Conservation (phyloP, 2,797 vertebrate genomes). For the Pygocentrus nattereri region DNA sequence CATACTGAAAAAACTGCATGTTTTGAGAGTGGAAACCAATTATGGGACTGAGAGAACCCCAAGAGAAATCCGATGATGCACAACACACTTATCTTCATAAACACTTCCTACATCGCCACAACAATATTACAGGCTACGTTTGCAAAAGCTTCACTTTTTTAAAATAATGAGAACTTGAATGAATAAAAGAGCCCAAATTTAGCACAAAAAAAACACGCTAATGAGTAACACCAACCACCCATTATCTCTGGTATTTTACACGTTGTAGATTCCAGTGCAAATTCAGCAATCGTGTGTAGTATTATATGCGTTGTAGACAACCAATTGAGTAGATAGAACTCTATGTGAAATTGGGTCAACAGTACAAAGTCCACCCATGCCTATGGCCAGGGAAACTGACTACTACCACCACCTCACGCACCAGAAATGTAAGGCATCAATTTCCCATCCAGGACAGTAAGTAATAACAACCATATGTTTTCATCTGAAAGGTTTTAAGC, state of each 20-base stretch:
- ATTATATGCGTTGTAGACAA: background rate
- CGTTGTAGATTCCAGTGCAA: background rate
- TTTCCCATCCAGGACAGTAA: background rate
- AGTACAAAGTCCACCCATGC: background rate
- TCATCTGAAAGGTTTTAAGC: background rate
- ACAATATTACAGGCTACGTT: conserved; percentile 21
- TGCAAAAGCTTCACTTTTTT: conserved; percentile 20
- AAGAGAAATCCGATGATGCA: conserved; percentile 31
- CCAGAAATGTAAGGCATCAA: background rate
- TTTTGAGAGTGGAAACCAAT: conserved; percentile 2
- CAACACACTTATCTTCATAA: conserved; percentile 33
- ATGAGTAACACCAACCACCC: background rate
- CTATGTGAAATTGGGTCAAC: no score
- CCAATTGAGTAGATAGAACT: background rate
- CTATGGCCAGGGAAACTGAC: background rate
- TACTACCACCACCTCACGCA: background rate
- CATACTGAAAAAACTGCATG: conserved; percentile 33
- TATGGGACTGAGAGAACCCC: background rate
- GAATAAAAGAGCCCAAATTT: conserved; percentile 6
- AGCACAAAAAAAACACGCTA: conserved; percentile 19
- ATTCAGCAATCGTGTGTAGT: background rate
- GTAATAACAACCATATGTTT: background rate
- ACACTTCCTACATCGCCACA: conserved; percentile 27
- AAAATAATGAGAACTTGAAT: background rate
- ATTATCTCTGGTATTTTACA: background rate